A percentile compares a stretch with the other conserved stretches of the same genome.
phyloP scores from a whole-genome alignment of 2,888 invertebrate species.

The Paralinhomoeus sp. region DNA sequence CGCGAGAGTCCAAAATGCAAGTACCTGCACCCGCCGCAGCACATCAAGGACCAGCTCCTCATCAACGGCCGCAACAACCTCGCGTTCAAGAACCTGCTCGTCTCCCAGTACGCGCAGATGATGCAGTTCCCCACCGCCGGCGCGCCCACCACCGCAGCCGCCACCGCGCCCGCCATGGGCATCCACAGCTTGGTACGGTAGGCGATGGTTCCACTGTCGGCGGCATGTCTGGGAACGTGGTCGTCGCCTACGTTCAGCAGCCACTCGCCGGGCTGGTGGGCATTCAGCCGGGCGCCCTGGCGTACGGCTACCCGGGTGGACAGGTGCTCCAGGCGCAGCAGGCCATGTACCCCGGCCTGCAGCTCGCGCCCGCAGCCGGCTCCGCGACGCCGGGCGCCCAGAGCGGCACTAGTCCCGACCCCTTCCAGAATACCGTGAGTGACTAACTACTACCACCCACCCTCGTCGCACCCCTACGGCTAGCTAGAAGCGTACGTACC shows the following conservation, averaged over 20 bases:
- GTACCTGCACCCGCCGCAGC: conserved; percentile 99
- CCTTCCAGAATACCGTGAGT: neutral
- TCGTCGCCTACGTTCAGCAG: too few species aligned
- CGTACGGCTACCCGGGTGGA: neutral
- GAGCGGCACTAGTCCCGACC: neutral
- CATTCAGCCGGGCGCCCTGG: neutral
- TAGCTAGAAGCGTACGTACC: too few species aligned
- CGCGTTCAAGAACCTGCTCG: conserved; percentile 61
- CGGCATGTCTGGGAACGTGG: neutral
- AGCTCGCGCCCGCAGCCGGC: neutral
- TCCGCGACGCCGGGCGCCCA: neutral
- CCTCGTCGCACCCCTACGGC: neutral
- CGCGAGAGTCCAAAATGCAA: conserved; percentile 99
- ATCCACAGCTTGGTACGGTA: too few species aligned
- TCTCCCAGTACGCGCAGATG: conserved; percentile 2
- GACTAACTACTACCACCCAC: neutral
- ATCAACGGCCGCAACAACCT: conserved; percentile 99
- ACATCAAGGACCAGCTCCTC: conserved; percentile 95
- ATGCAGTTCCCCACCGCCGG: neutral
- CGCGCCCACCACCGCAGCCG: neutral
- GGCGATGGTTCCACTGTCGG: neutral
- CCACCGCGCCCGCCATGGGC: neutral
- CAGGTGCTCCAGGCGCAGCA: neutral
- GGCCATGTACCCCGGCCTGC: neutral
- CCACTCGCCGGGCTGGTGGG: neutral